These are phyloP conservation scores for Malurus alboscapulatus DNA, from an alignment of 2,113 vertebrate genomes.

Conservation along the genomic window DNA sequence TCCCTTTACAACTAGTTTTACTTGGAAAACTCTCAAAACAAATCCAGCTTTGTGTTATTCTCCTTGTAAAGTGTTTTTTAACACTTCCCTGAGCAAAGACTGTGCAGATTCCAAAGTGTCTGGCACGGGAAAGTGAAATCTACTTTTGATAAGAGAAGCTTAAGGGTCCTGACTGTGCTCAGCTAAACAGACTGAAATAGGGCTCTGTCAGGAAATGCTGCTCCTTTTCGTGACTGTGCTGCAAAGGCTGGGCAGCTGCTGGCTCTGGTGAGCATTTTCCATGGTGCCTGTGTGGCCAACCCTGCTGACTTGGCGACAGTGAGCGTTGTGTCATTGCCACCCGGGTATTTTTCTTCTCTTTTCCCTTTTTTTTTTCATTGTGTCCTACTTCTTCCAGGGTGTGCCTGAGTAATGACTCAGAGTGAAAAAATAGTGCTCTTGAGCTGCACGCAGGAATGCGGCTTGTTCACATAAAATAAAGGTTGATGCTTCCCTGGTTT, in stretches of 20 bases:
- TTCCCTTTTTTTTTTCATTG: not conserved
- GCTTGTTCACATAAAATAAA: not conserved
- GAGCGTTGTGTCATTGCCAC: not conserved
- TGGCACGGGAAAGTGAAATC: not conserved
- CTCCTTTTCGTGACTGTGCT: not conserved
- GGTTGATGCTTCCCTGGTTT: not conserved
- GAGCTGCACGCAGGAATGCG: not conserved
- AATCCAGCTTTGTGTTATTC: not conserved
- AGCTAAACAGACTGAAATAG: not conserved
- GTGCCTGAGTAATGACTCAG: constrained; percentile 41
- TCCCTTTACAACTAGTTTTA: not conserved
- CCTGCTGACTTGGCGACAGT: not conserved
- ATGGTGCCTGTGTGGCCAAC: constrained; percentile 3
- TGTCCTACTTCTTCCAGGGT: constrained; percentile 5
- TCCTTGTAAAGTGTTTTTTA: not conserved
- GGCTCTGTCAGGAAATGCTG: not conserved
- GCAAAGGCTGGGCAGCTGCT: not conserved
- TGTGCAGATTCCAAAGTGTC: not conserved
- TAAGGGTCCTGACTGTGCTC: not conserved
- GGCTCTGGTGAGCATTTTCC: not conserved
- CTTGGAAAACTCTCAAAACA: not conserved
- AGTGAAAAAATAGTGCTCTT: constrained; percentile 18
- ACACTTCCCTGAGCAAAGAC: not conserved
- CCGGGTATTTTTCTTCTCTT: not conserved
- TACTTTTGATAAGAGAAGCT: not conserved